Evolutionary conservation across 2,113 vertebrate genomes (phyloP), one percentile per base, ranked within the genome.

Genomic region (Laterallus jamaicensis): DNA sequence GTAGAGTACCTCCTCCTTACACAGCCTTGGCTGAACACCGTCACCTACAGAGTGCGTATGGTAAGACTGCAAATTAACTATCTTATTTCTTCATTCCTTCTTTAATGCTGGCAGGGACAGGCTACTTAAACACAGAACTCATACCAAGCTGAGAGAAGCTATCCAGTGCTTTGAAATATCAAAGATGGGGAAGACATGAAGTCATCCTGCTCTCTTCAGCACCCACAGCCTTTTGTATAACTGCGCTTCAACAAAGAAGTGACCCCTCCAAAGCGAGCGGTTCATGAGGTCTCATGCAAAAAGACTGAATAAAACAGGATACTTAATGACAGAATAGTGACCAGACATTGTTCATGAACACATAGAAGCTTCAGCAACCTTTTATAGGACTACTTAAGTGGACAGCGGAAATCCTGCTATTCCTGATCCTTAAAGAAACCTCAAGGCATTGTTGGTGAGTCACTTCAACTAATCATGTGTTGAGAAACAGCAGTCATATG

Each of bases 311-410:
- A 49, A 47, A 78, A 14, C 6, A 60, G 19, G n/a, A 26, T 11
- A 28, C 6, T 39, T 31, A 37, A 40, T 56, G 49, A 28, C 9
- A 69, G 6, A 70, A 37, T 26, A 40, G 11, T 29, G 15, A 71
- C 59, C n/a, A 73, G 24, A 31, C 3, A 1, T 0, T 0, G 49
- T 40, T 58, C 62, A 63, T 0, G 0, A 63, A 55, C 5, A 63
- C 11, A 39, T 14, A 50, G 4, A 49, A 86, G 17, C 24, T 77
- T 77, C 37, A 52, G 11, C 13, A 59, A 56, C 13, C 32, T 81
- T 32, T 70, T 32, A 37, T 42, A 20, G 14, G 17, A 63, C 37
- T n/a, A 44, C 44, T 16, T 70, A 54, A 68, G 17, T 1, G 1
- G 88, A 68, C 6, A 60, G 31, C 9, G 56, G 60, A 82, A 82